Evolutionary conservation across 2,888 invertebrate genomes (phyloP), one percentile per base, ranked within the genome.

Genomic region (Eilema sororculum): DNA sequence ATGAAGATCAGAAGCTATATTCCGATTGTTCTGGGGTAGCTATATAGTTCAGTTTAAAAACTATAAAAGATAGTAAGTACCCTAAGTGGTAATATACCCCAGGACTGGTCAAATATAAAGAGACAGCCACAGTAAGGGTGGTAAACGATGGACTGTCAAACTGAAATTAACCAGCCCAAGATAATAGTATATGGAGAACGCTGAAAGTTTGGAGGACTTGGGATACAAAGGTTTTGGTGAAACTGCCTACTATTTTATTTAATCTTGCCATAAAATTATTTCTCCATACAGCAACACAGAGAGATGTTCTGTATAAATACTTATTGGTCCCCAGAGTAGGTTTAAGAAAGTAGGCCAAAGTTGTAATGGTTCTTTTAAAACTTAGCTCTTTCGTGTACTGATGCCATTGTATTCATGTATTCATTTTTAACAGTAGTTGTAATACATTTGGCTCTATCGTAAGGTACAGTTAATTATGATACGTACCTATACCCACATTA

Each of bases 281-380:
- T 46, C 46, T 20, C 46, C 20, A 46, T 46, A 20, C 1, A 46
- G 41, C 41, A 41, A 16, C 46, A 46, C 46, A 46, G 20, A 20
- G 41, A 41, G 46, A 16, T 46, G 46, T 46, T 46, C 46, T 59
- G 33, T 41, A 20, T 59, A 61, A 46, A 30, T 52, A 61, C 33
- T 60, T 60, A 60, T 60, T 30, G 59, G 59, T 60, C 59, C 59
- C 59, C 9, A 25, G 28, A 28, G 28, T 20, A 20, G 5, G 25
- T 28, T 28, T 25, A n/a, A 67, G 25, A 56, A 65, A 56, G 52
- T 30, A 28, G 52, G 30, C 57, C n/a, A 56, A 60, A 60, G 28
- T n/a, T 60, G 2, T 60, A 60, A 60, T 28, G 20, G 59, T 13
- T 30, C 30, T 30, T 60, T 60, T 60, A n/a, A 60, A 28, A 25